Evolutionary conservation across 1,140 invertebrate genomes (phyloP), one percentile per base, ranked within the genome.

Genomic region (Pseudomyrmex pallidus): DNA sequence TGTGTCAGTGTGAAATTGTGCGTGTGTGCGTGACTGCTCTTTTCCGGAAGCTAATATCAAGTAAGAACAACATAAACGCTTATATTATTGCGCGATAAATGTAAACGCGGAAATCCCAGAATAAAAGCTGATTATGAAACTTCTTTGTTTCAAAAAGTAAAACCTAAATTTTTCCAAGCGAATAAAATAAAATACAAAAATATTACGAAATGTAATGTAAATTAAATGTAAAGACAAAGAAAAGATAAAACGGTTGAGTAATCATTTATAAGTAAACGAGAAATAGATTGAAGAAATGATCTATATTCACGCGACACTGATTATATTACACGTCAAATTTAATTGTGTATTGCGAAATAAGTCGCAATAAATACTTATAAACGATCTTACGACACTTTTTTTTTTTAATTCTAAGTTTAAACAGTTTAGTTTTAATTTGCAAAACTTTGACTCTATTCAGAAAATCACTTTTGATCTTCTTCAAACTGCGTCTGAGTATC

Each of bases 1-100:
- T 54, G 44, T 61, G 54, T 72, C 59, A 80, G 70, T 66, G 22
- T 35, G 35, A 50, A 70, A 48, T 5, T 35, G 76, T 59, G 52
- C 62, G 25, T 35, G 5, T 35, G 35, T 7, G 35, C 35, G 35
- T 35, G 35, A 80, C 66, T 59, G 10, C 17, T 48, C 64, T 78
- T 35, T 35, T 78, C 76, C 76, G 76, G 76, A 12, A 56, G 66
- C 72, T 80, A 80, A 70, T 72, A 80, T 78, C 63, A 70, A 57
- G 64, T 64, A 78, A 68, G 22, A 59, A 48, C 35, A 48, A 17
- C 20, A 35, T 15, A 8, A 46, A 10, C 54, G 54, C 57, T 80
- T 80, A 50, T 20, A 44, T 66, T 59, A 54, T 70, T 54, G 2
- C 54, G 20, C 52, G 44, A 80, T 80, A 80, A 50, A 48, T 57